These are phyloP conservation scores for Tetanocera ferruginea DNA, from an alignment of 2,888 invertebrate genomes.

Conservation along the genomic window DNA sequence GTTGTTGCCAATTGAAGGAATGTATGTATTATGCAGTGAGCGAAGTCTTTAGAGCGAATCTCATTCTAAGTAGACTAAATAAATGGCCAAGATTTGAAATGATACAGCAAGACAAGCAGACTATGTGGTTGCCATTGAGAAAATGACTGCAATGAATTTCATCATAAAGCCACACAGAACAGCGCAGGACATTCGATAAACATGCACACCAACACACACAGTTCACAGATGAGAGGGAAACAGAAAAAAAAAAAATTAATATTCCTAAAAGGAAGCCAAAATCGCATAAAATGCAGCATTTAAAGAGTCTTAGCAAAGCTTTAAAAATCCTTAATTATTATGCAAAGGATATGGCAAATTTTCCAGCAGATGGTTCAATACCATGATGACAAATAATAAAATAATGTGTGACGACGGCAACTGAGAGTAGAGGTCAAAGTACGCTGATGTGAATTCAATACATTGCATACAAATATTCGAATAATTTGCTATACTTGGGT, in stretches of 20 bases:
- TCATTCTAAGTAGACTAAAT: too few relatives aligned
- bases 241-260: not conserved
- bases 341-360: too few relatives aligned
- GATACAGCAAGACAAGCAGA: not conserved
- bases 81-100: not conserved
- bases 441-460: not conserved
- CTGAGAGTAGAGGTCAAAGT: not conserved
- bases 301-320: not conserved
- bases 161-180: not conserved
- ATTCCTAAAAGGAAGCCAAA: not conserved
- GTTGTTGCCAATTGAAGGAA: too few relatives aligned
- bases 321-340: not conserved
- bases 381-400: too few relatives aligned
- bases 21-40: too few relatives aligned
- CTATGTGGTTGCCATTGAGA: constrained; percentile 1
- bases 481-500: not conserved
- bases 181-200: not conserved
- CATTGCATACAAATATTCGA: not conserved
- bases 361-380: too few relatives aligned
- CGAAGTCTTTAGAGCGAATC: too few relatives aligned
- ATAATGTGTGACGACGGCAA: too few relatives aligned
- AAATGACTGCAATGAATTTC: constrained; percentile 12
- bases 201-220: not conserved
- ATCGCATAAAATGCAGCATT: not conserved
- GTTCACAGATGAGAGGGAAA: not conserved